Evolutionary conservation across 2,888 invertebrate genomes (phyloP).

Genomic region (Galerucella pusilla): DNA sequence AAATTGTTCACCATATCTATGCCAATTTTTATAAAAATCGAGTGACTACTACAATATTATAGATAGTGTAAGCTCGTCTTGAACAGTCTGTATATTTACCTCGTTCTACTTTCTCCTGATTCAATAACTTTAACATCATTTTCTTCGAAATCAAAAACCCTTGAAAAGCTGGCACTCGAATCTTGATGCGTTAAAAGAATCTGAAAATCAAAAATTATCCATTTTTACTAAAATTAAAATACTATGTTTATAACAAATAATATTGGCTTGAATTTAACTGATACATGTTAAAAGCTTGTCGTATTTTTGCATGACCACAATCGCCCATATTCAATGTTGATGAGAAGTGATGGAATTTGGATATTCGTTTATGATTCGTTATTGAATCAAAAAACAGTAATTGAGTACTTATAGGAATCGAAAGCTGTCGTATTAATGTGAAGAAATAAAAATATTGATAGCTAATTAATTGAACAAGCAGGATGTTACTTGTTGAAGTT

Average conservation of each 20-base stretch:
- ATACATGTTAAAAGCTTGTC: too few relatives aligned
- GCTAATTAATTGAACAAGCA: background rate
- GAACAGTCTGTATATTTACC: constrained; percentile 61
- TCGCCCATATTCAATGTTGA: background rate
- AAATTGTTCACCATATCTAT: too few relatives aligned
- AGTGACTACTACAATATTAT: too few relatives aligned
- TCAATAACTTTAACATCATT: constrained; percentile 83
- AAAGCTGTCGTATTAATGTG: constrained; percentile 12
- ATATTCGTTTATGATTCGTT: background rate
- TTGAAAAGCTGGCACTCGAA: constrained; percentile 91
- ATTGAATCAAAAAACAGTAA: constrained; percentile 3
- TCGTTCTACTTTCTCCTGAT: constrained; percentile 78
- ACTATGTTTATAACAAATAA: too few relatives aligned
- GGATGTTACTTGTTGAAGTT: background rate
- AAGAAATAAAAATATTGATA: constrained; percentile 19
- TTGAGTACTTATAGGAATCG: background rate
- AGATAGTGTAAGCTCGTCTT: too few relatives aligned
- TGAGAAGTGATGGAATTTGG: background rate
- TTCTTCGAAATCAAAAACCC: constrained; percentile 94
- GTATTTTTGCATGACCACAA: too few relatives aligned
- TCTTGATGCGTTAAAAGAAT: constrained; percentile 91
- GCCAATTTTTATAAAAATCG: too few relatives aligned
- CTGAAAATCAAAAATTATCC: constrained; percentile 63
- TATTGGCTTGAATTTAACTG: too few relatives aligned
- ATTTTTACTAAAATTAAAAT: too few relatives aligned